Evolutionary conservation across 1,140 invertebrate species (phyloP).

Genomic region (Acyrthosiphon pisum): DNA sequence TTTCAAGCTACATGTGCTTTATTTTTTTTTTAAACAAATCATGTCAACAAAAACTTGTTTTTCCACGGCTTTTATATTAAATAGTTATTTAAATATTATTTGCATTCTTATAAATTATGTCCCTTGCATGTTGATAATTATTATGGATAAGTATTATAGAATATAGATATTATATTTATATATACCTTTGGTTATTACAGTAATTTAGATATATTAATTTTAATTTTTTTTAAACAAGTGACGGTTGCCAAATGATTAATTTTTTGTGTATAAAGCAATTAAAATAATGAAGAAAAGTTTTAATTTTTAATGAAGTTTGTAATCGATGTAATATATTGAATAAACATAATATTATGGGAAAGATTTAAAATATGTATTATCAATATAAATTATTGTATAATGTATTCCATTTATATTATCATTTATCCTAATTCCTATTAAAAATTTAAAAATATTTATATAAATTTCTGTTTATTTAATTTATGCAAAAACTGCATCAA

Average conservation of each 20-base stretch:
- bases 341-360: neutral
- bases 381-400: neutral
- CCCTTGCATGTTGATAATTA: neutral
- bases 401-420: neutral
- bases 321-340: neutral
- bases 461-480: neutral
- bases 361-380: neutral
- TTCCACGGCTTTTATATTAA: neutral
- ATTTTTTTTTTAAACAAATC: neutral
- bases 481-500: neutral
- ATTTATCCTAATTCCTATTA: no score
- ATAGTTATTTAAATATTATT: neutral
- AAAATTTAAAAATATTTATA: neutral
- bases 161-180: no score
- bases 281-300: constrained; percentile 16
- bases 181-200: no score
- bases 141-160: no score
- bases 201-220: neutral
- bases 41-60: neutral
- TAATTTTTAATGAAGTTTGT: neutral
- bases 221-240: neutral
- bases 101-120: no score
- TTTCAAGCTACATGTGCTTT: neutral
- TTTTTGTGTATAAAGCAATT: constrained; percentile 29
- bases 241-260: neutral